Percentiles rank a stretch among this genome's conserved stretches.
These are phyloP conservation scores for Mus minutoides DNA, from an alignment of 2,797 vertebrate species.

Conservation along the genomic window DNA sequence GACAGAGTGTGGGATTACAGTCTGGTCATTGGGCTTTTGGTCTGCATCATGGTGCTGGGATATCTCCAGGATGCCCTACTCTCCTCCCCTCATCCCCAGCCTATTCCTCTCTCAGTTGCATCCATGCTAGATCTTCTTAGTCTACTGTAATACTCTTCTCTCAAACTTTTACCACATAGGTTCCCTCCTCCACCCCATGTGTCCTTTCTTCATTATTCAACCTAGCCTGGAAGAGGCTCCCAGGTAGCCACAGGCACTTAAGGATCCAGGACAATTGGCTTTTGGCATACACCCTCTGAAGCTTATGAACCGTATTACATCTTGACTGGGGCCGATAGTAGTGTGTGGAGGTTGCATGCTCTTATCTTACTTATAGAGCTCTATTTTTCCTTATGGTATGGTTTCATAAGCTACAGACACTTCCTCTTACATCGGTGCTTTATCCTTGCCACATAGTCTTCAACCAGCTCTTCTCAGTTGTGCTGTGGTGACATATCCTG, in stretches of 20 bases:
- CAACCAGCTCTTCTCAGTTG: not conserved
- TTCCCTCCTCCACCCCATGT: not conserved
- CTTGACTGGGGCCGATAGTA: accelerated
- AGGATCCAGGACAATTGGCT: accelerated
- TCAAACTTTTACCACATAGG: too few species aligned
- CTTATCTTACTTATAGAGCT: not conserved
- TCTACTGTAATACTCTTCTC: not conserved
- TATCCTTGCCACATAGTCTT: not conserved
- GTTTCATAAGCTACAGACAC: not conserved
- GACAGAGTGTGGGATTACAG: accelerated
- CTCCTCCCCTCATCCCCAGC: not conserved
- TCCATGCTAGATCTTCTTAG: not conserved
- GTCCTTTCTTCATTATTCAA: not conserved
- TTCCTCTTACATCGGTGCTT: not conserved
- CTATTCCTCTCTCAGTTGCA: too few species aligned
- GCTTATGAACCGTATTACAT: too few species aligned
- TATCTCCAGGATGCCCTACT: accelerated
- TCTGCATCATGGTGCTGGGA: not conserved
- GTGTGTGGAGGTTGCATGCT: not conserved
- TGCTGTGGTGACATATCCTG: accelerated
- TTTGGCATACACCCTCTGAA: too few species aligned
- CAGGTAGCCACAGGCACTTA: not conserved
- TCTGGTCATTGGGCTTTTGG: too few species aligned
- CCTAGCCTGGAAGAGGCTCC: not conserved
- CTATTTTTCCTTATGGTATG: not conserved